phyloP scores from a whole-genome alignment of 2,797 vertebrate genomes.

The Tenualosa ilisha region DNA sequence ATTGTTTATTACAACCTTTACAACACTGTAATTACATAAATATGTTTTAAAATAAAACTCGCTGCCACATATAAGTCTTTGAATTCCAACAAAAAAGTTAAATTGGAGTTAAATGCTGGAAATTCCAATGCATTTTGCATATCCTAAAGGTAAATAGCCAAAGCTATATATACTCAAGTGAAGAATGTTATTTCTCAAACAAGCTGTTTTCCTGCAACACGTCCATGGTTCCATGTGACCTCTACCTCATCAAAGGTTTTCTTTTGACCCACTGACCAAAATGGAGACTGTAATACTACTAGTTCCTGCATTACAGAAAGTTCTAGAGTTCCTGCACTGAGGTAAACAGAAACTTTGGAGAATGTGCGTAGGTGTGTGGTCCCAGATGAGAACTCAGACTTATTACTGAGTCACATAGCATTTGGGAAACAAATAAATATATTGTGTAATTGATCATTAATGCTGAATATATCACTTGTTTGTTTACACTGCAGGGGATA shows the following conservation, averaged over 20 bases:
- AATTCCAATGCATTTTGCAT: no score
- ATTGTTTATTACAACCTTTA: not conserved
- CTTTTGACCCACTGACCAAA: not conserved
- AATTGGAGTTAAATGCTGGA: not conserved
- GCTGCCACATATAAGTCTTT: no score
- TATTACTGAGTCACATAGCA: not conserved
- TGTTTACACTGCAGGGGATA: not conserved
- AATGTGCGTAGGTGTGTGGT: not conserved
- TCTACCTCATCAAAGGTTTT: not conserved
- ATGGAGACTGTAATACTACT: not conserved
- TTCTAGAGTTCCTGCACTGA: not conserved
- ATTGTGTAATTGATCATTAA: not conserved
- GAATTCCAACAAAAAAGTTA: not conserved
- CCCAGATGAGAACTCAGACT: not conserved
- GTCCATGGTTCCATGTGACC: not conserved
- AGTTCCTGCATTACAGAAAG: not conserved
- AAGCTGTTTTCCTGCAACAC: no score
- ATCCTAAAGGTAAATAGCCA: no score
- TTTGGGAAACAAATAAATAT: not conserved
- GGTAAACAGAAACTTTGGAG: not conserved
- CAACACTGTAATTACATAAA: not conserved
- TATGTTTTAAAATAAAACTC: no score
- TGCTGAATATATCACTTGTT: not conserved
- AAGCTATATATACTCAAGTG: not conserved
- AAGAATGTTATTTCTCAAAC: not conserved